Conservation (phyloP, 2,888 invertebrate genomes). For the Philereme transversata region DNA sequence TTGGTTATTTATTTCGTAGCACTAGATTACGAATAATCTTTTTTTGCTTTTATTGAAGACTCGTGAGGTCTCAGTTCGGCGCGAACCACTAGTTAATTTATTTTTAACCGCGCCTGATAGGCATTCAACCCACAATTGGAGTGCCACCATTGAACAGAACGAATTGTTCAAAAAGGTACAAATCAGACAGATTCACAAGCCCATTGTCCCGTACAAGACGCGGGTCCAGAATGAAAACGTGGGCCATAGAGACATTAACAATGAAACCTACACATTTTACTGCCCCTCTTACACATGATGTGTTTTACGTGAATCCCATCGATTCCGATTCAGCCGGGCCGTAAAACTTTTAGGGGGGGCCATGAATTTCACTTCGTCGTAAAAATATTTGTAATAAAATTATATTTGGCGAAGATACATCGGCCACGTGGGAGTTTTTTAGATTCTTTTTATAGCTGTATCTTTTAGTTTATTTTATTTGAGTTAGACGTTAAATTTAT, state of each 20-base stretch:
- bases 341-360: conserved; percentile 66
- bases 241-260: conserved; percentile 39
- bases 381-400: conserved; percentile 70
- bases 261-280: conserved; percentile 52
- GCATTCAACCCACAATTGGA: no score
- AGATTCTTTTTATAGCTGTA: conserved; percentile 36
- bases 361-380: conserved; percentile 46
- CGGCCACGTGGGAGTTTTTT: conserved; percentile 25
- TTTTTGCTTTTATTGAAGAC: no score
- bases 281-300: conserved; percentile 49
- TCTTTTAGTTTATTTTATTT: conserved; percentile 39
- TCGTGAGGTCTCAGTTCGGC: no score
- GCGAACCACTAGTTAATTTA: no score
- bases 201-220: conserved; percentile 25
- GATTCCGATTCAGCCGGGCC: conserved; percentile 54
- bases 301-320: conserved; percentile 52
- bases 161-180: conserved; percentile 11
- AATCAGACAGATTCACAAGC: conserved; percentile 8
- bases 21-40: no score
- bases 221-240: conserved; percentile 12
- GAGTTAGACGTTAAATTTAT: conserved; percentile 28
- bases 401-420: conserved; percentile 54
- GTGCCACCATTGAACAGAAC: neutral
- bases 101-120: no score
- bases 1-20: no score